Evolutionary conservation across 2,797 vertebrate species (phyloP).

Genomic region (Antennarius maculatus): DNA sequence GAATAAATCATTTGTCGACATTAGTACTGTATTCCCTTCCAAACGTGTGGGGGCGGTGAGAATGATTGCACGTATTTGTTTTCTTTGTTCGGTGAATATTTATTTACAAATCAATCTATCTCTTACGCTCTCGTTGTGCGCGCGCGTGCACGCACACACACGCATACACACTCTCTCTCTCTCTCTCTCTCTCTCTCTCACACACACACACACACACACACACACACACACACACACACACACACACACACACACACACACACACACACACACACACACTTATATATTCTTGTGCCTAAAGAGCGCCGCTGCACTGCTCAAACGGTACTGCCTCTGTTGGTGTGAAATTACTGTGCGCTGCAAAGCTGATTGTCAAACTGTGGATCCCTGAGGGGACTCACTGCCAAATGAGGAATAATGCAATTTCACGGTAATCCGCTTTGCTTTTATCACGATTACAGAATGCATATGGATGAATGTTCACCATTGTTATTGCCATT

Average conservation of each 20-base stretch:
- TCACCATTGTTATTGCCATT: slow-evolving; percentile 13
- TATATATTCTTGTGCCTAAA: slow-evolving; percentile 56
- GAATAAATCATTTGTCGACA: too few species aligned
- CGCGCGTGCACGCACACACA: too few species aligned
- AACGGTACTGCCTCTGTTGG: slow-evolving; percentile 45
- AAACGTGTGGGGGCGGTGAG: too few species aligned
- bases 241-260: not conserved
- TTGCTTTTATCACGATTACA: slow-evolving; percentile 49
- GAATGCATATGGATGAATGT: slow-evolving; percentile 37
- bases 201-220: not conserved
- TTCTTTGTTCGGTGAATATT: not conserved
- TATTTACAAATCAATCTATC: slow-evolving; percentile 2
- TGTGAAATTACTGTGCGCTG: slow-evolving; percentile 32
- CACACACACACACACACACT: slow-evolving; percentile 15
- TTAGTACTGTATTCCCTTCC: too few species aligned
- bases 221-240: slow-evolving; percentile 20
- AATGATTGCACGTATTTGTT: not conserved
- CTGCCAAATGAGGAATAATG: slow-evolving; percentile 50
- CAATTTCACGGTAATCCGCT: slow-evolving; percentile 58
- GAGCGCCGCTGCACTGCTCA: slow-evolving; percentile 63
- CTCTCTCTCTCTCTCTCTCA: slow-evolving; percentile 5
- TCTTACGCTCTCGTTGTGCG: not conserved
- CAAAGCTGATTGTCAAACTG: slow-evolving; percentile 29
- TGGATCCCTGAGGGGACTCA: slow-evolving; percentile 36
- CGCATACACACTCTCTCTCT: not conserved